A percentile compares a stretch with the other conserved stretches of the same genome.
phyloP scores from a whole-genome alignment of 2,888 invertebrate genomes.

The Noctua comes region DNA sequence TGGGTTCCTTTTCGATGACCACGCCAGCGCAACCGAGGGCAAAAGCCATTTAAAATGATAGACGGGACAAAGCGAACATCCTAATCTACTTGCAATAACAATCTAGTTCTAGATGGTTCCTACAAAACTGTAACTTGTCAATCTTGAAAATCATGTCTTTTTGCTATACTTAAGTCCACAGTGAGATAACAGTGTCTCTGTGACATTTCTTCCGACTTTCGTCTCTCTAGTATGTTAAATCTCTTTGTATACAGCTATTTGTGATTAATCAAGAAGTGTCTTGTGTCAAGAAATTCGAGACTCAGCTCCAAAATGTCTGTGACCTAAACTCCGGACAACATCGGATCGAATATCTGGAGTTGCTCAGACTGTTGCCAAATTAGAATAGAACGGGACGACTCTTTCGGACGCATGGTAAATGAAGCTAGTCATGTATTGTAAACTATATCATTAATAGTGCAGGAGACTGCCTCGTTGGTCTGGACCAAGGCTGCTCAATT shows the following conservation, averaged over 20 bases:
- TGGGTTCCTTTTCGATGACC: neutral
- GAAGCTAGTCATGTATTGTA: neutral
- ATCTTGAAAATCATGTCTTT: neutral
- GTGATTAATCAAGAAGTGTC: slow-evolving; percentile 16
- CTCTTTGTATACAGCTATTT: slow-evolving; percentile 4
- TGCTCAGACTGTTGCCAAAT: slow-evolving; percentile 54
- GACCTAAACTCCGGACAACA: slow-evolving; percentile 48
- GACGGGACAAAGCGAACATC: neutral
- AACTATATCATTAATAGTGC: neutral
- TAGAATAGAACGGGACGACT: slow-evolving; percentile 37
- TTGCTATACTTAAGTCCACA: neutral
- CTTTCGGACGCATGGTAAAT: slow-evolving; percentile 17
- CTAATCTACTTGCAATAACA: neutral
- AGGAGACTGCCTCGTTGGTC: neutral
- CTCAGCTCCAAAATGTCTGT: slow-evolving; percentile 31
- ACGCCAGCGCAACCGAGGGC: neutral
- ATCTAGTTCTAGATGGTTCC: neutral
- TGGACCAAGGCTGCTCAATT: too few relatives aligned
- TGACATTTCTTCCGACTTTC: neutral
- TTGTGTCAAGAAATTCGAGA: slow-evolving; percentile 28
- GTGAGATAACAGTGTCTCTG: neutral
- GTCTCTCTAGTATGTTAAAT: neutral
- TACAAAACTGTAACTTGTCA: neutral
- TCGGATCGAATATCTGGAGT: slow-evolving; percentile 51
- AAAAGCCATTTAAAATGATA: neutral